Conservation (phyloP, 2,888 invertebrate genomes). For the Thymelicus sylvestris region DNA sequence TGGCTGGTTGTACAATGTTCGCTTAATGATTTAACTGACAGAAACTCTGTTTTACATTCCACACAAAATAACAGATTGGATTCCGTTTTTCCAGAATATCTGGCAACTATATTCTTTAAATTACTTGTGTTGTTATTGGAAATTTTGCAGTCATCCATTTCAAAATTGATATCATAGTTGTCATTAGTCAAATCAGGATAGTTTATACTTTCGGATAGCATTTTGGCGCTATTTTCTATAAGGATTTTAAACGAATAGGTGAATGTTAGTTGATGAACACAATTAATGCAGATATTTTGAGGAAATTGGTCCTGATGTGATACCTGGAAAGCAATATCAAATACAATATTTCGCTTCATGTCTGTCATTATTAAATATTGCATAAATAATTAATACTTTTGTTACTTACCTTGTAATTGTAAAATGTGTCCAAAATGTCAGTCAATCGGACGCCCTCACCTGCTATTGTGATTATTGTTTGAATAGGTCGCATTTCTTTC, state of each 20-base stretch:
- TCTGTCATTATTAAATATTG: too few species aligned
- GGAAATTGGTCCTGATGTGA: slow-evolving; percentile 60
- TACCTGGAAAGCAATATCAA: slow-evolving; percentile 51
- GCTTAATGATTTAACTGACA: slow-evolving; percentile 57
- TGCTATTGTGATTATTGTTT: slow-evolving; percentile 62
- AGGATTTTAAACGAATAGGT: slow-evolving; percentile 78
- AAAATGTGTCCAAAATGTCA: slow-evolving; percentile 72
- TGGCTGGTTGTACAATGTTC: slow-evolving; percentile 71
- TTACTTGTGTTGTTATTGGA: slow-evolving; percentile 39
- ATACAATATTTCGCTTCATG: not conserved
- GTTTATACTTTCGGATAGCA: slow-evolving; percentile 54
- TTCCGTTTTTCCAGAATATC: slow-evolving; percentile 37
- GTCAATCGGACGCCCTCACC: slow-evolving; percentile 65
- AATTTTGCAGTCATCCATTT: slow-evolving; percentile 57
- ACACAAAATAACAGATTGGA: slow-evolving; percentile 65
- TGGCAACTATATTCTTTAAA: slow-evolving; percentile 44
- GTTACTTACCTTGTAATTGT: slow-evolving; percentile 72
- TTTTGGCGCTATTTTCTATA: slow-evolving; percentile 68
- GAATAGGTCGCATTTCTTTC: slow-evolving; percentile 70
- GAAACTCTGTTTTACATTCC: slow-evolving; percentile 72
- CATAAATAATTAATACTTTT: not conserved
- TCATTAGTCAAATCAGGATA: slow-evolving; percentile 56
- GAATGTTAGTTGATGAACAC: slow-evolving; percentile 74
- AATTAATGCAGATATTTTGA: slow-evolving; percentile 71
- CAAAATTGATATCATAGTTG: slow-evolving; percentile 59